phyloP scores from a whole-genome alignment of 2,113 vertebrate genomes.

The Channa maculata region DNA sequence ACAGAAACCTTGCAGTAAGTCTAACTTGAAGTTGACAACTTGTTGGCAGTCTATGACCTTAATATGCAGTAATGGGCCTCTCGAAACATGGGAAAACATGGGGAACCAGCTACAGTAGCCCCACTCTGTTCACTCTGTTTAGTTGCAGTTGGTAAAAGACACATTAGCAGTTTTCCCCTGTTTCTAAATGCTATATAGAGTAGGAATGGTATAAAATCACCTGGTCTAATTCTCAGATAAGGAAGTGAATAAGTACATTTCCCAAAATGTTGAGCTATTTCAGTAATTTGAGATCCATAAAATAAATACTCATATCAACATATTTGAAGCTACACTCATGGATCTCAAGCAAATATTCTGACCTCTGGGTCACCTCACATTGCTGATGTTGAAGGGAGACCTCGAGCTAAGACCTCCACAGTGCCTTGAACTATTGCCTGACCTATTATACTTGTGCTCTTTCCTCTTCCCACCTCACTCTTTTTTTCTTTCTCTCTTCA shows the following conservation, averaged over 20 bases:
- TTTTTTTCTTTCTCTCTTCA: slow-evolving; percentile 62
- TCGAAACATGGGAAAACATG: too few relatives aligned
- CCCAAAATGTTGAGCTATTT: slow-evolving; percentile 42
- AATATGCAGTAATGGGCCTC: too few relatives aligned
- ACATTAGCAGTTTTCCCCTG: too few relatives aligned
- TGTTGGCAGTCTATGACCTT: too few relatives aligned
- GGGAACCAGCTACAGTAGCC: too few relatives aligned
- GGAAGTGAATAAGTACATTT: background rate
- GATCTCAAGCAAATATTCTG: slow-evolving; percentile 47
- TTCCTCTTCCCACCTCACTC: slow-evolving; percentile 73
- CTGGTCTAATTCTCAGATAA: background rate
- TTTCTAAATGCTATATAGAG: background rate
- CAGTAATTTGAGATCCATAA: slow-evolving; percentile 37
- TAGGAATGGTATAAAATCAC: slow-evolving; percentile 2
- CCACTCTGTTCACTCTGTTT: too few relatives aligned
- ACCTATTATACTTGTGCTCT: slow-evolving; percentile 82
- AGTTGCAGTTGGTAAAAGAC: too few relatives aligned
- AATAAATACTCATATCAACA: background rate
- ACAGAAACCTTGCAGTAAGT: too few relatives aligned
- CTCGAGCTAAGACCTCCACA: slow-evolving; percentile 67
- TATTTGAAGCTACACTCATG: slow-evolving; percentile 16
- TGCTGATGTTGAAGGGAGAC: slow-evolving; percentile 58
- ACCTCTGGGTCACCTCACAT: slow-evolving; percentile 40
- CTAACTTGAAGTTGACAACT: too few relatives aligned
- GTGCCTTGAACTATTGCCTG: slow-evolving; percentile 79